Conservation (phyloP, 2,888 invertebrate genomes). For the Mythimna albipuncta region DNA sequence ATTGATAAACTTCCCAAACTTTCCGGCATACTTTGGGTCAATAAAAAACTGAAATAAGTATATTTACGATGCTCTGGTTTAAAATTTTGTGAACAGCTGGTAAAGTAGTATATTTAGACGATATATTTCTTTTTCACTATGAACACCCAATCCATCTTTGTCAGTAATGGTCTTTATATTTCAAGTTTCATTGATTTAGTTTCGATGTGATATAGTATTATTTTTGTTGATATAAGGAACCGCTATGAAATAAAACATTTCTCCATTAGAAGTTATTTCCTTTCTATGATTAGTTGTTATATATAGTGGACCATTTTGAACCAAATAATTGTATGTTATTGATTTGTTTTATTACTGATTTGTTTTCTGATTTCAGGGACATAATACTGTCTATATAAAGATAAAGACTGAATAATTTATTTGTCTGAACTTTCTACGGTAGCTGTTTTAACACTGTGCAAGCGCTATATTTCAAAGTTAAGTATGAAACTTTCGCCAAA, state of each 20-base stretch:
- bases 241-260: background rate
- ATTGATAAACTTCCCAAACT: slow-evolving; percentile 49
- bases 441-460: background rate
- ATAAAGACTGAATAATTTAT: background rate
- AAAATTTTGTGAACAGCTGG: slow-evolving; percentile 14
- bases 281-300: background rate
- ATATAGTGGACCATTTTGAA: no score
- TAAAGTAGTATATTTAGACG: slow-evolving; percentile 28
- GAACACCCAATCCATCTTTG: slow-evolving; percentile 32
- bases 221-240: background rate
- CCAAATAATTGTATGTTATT: background rate
- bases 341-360: background rate
- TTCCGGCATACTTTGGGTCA: slow-evolving; percentile 32
- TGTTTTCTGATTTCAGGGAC: background rate
- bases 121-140: slow-evolving; percentile 21
- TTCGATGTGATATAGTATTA: slow-evolving; percentile 1
- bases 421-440: rapidly evolving
- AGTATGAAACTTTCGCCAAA: slow-evolving; percentile 4
- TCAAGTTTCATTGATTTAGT: slow-evolving; percentile 26
- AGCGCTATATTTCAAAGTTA: slow-evolving; percentile 4
- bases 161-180: slow-evolving; percentile 33
- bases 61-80: slow-evolving; percentile 4
- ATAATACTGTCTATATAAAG: no score
- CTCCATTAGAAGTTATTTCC: background rate
- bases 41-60: slow-evolving; percentile 25